Evolutionary conservation across 2,797 vertebrate genomes (phyloP), one percentile per base, ranked within the genome.

Genomic region (Melanotaenia maccullochi): DNA sequence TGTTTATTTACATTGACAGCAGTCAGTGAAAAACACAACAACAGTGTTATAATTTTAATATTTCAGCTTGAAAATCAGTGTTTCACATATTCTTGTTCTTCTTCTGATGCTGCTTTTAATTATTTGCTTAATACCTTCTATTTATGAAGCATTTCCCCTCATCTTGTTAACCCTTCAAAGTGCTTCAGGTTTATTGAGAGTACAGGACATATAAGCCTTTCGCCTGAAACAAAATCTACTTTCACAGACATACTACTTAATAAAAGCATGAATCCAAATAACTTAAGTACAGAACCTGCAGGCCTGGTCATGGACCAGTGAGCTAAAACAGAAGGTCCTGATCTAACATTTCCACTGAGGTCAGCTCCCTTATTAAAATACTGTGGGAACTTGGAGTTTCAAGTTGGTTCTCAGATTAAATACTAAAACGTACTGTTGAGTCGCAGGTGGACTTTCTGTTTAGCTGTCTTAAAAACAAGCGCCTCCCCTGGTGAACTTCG

Each of bases 401-500:
- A 2, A 40, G 13, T 24, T 20, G 66, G 35, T 14, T 36, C 28
- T 64, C 6, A 56, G 11, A 42, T 30, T 9, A 52, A 51, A 62
- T 35, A 33, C 8, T 8, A 32, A 32, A 30, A 42, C 12, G 14
- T 68, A 18, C 30, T 13, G 22, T 22, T 42, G 9, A 7, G 42
- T 20, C 42, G 20, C 42, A 24, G 16, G 42, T 42, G 57, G 60
- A 59, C 13, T 52, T 18, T 62, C 5, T 22, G 22, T 61, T 6
- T 9, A 13, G 14, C 1, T 18, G 42, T 57, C 56, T 65, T 18
- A 62, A 61, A 64, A 79, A 51, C 22, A 68, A 78, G 65, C 5
- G 0, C 57, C 52, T 60, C 51, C 32, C 30, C 16, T 35, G 7
- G 42, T 1, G 25, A 75, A 55, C 30, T 28, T 32, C 11, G 44